Evolutionary conservation across 2,888 invertebrate genomes (phyloP), one percentile per base, ranked within the genome.

Genomic region (Nudaria mundana): DNA sequence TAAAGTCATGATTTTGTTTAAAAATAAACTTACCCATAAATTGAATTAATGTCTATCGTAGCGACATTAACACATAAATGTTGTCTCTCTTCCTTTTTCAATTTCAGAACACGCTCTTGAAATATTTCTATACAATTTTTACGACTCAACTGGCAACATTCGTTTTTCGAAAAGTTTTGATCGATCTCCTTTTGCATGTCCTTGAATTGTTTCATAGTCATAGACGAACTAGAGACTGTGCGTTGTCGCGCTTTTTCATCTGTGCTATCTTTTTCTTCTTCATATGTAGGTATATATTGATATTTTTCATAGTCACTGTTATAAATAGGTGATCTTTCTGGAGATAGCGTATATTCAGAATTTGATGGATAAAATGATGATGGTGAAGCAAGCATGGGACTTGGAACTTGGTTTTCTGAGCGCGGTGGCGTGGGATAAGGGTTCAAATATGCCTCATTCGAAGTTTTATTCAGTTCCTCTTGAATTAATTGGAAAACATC

Each of bases 121-220:
- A 85, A 74, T 0, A 81, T 33, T n/a, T 76, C 73, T 25, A 71
- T 76, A 28, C 78, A 77, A 0, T 57, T 36, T 23, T 64, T 74
- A 37, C 74, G 60, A 1, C 62, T 64, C 0, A 58, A 40, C 30
- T 72, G 67, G 36, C 87, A 87, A 41, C 87, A 87, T 1, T 81
- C 75, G 33, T 63, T 74, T 53, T 81, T 82, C 0, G 80, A 71
- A 38, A 78, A 83, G 2, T 55, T 56, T 5, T 56, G 53, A 0
- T 68, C 58, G 1, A 86, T 66, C 37, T 82, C 81, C 44, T 80
- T 86, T 49, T 84, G 85, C 40, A 79, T 30, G 40, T 86, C 85
- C 8, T 86, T 86, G 31, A 76, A 85, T 20, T 80, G 76, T 37
- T 84, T 77, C 75, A 77, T 69, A 0, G 76, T 75, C 72, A 77